Evolutionary conservation across 2,113 vertebrate genomes (phyloP), one percentile per base, ranked within the genome.

Genomic region (Thomomys bottae): DNA sequence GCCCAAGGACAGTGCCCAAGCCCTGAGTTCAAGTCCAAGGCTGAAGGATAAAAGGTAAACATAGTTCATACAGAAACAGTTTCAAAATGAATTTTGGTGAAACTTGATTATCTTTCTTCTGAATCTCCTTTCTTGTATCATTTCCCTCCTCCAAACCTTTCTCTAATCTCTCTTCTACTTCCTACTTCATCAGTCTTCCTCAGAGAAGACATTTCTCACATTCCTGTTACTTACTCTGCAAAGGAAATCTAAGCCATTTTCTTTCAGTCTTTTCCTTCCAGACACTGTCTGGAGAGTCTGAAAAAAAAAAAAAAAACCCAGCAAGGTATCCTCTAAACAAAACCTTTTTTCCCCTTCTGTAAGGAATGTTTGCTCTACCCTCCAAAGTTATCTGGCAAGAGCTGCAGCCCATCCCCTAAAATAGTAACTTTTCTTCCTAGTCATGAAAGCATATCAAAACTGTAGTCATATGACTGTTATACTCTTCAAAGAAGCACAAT

Each of bases 381-480:
- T 91, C 80, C 59, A 66, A 72, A 40, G 30, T 68, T 85, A 84
- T 72, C 49, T 68, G 49, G 57, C 59, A 84, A 91, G 91, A 94
- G 54, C 42, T 84, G 26, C 8, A 90, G 63, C n/a, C 32, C 9
- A 11, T 12, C 71, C 64, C 28, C 71, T 88, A 79, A 89, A 89
- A 76, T 64, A 92, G 1, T 66, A 89, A 4, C 59, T 87, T 93
- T 82, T 87, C 20, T 26, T 92, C 54, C 32, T 23, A 68, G 18
- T 81, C 88, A 83, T 23, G 75, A 93, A 94, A 89, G 78, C n/a
- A 78, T 67, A 84, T 8, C 82, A 93, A 34, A 88, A 93, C 83
- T 83, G 84, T 82, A 94, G 40, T 87, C 77, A 88, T 82, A 78
- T 84, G 30, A 88, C 45, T 87, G 11, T 36, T 81, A 45, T 68